Percentiles rank a stretch among this genome's conserved stretches.
These are phyloP conservation scores for Pyrrhopygopsis socrates DNA, from an alignment of 2,888 invertebrate genomes.

Conservation along the genomic window DNA sequence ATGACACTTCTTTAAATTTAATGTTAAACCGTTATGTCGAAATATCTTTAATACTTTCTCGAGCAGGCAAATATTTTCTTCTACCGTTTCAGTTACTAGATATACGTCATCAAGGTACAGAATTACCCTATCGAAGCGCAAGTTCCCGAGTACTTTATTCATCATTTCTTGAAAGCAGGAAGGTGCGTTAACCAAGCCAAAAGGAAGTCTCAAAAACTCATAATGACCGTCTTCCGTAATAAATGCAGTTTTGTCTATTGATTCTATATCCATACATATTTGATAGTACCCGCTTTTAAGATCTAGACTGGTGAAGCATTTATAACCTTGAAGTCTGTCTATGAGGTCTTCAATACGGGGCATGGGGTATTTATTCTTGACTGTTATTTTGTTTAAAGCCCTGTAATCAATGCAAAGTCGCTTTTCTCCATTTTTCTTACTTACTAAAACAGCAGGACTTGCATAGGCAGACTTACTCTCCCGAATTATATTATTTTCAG, in stretches of 20 bases:
- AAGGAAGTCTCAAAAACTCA: not conserved
- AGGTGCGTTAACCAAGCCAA: not conserved
- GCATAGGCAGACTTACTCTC: conserved; percentile 72
- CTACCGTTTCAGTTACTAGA: not conserved
- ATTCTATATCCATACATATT: not conserved
- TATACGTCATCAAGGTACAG: not conserved
- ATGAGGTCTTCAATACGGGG: conserved; percentile 89
- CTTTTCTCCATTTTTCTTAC: conserved; percentile 69
- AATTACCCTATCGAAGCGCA: not conserved
- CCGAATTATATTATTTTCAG: conserved; percentile 24
- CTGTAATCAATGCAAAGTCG: conserved; percentile 74
- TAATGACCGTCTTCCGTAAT: not conserved
- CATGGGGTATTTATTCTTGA: conserved; percentile 86
- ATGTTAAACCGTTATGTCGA: conserved; percentile 69
- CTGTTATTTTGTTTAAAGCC: conserved; percentile 67
- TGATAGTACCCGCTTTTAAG: not conserved
- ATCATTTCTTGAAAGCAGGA: not conserved
- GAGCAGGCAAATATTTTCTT: not conserved
- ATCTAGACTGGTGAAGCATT: not conserved
- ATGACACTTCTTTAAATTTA: conserved; percentile 84
- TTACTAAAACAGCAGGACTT: conserved; percentile 69
- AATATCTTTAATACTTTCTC: conserved; percentile 65
- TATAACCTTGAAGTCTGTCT: conserved; percentile 70
- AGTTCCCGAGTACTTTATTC: not conserved
- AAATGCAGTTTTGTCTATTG: not conserved